These are phyloP conservation scores for Anthoscopus minutus DNA, from an alignment of 2,113 vertebrate species.

Conservation along the genomic window DNA sequence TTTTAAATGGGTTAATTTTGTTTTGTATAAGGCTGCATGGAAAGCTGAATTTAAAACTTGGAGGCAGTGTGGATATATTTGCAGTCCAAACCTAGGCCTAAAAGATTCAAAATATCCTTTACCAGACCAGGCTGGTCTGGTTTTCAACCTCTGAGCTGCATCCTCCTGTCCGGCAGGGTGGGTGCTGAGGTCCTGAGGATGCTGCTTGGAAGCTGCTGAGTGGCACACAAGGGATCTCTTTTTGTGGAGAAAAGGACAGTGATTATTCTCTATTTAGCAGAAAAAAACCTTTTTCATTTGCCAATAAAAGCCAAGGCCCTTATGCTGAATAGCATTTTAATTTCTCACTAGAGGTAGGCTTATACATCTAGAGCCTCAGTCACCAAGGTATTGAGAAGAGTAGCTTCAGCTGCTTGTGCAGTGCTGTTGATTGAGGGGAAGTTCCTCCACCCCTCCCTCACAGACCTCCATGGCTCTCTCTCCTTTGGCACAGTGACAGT, in stretches of 20 bases:
- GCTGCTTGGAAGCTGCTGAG: neutral
- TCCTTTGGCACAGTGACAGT: neutral
- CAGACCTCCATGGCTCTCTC: neutral
- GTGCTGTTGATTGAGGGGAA: neutral
- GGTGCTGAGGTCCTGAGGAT: neutral
- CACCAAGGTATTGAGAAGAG: neutral
- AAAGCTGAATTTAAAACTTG: neutral
- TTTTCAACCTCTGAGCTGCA: neutral
- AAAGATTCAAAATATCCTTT: neutral
- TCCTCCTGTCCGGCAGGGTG: neutral
- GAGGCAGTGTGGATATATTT: neutral
- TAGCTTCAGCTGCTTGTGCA: neutral
- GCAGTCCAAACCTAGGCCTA: neutral
- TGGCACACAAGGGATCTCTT: neutral
- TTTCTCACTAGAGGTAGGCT: neutral
- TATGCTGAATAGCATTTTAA: neutral
- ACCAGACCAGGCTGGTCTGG: neutral
- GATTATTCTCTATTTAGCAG: neutral
- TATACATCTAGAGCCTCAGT: neutral
- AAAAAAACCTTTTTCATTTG: neutral
- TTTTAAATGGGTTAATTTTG: neutral
- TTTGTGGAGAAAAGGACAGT: neutral
- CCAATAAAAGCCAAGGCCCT: neutral
- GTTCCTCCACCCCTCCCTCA: neutral
- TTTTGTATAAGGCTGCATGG: neutral